Percentiles rank a stretch among this genome's conserved stretches.
Conservation (phyloP, 1,140 invertebrate genomes). For the Leptopilina clavipes region DNA sequence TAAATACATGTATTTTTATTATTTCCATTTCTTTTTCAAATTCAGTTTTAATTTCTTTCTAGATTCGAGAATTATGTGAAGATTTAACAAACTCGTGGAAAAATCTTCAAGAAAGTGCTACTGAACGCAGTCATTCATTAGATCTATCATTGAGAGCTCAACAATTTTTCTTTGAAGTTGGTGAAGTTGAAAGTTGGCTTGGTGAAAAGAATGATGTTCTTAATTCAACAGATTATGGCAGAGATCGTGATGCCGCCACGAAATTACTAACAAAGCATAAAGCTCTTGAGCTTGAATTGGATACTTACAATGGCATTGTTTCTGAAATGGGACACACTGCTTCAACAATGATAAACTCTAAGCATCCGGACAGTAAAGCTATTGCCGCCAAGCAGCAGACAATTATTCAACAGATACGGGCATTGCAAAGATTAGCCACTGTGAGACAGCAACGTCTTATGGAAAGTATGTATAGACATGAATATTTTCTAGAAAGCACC, state of each 20-base stretch:
- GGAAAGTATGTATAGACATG: slow-evolving; percentile 93
- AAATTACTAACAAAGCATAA: slow-evolving; percentile 95
- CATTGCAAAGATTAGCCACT: slow-evolving; percentile 87
- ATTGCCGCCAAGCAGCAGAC: slow-evolving; percentile 86
- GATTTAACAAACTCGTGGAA: slow-evolving; percentile 81
- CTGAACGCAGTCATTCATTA: slow-evolving; percentile 84
- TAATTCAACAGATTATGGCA: slow-evolving; percentile 87
- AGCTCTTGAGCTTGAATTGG: slow-evolving; percentile 93
- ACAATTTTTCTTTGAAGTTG: slow-evolving; percentile 92
- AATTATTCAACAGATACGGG: slow-evolving; percentile 86
- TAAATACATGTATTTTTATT: too few species aligned
- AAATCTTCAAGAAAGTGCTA: slow-evolving; percentile 81
- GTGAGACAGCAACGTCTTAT: slow-evolving; percentile 89
- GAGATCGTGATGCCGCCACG: slow-evolving; percentile 91
- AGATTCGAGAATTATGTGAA: slow-evolving; percentile 81
- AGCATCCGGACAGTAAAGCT: slow-evolving; percentile 87
- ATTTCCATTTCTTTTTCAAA: too few species aligned
- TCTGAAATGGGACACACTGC: slow-evolving; percentile 93
- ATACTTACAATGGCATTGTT: slow-evolving; percentile 94
- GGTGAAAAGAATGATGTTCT: slow-evolving; percentile 89
- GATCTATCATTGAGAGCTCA: slow-evolving; percentile 91
- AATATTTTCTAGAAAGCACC: slow-evolving; percentile 92
- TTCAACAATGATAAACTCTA: slow-evolving; percentile 83
- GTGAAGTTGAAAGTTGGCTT: slow-evolving; percentile 95
- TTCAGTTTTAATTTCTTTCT: slow-evolving; percentile 1